Evolutionary conservation across 2,797 vertebrate genomes (phyloP).

Genomic region (Arrhamphus sclerolepis): DNA sequence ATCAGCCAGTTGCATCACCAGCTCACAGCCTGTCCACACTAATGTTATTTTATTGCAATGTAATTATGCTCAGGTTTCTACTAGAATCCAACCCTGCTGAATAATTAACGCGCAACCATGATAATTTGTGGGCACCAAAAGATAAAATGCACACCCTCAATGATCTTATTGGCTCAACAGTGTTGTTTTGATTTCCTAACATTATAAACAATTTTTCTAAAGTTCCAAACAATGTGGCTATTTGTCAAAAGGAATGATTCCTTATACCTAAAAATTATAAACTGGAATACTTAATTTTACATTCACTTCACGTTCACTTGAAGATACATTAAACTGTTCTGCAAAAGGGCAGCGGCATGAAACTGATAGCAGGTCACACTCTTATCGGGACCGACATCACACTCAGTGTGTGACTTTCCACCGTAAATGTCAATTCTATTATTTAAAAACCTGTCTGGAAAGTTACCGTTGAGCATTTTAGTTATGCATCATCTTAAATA

Average conservation of each 20-base stretch:
- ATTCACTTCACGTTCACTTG: constrained; percentile 61
- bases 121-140: constrained; percentile 80
- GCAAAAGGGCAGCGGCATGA: constrained; percentile 64
- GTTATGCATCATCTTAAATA: constrained; percentile 6
- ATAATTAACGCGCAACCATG: constrained; percentile 80
- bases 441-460: constrained; percentile 16
- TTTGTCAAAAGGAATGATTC: constrained; percentile 49
- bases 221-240: constrained; percentile 15
- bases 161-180: constrained; percentile 59
- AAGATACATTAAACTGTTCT: constrained; percentile 57
- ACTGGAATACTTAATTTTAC: constrained; percentile 61
- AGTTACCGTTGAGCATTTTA: not conserved
- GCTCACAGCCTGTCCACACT: constrained; percentile 83
- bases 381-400: constrained; percentile 38
- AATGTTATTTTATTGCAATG: constrained; percentile 89
- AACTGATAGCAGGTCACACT: constrained; percentile 50
- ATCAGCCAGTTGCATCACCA: constrained; percentile 81
- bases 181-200: constrained; percentile 52
- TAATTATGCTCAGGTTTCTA: constrained; percentile 88
- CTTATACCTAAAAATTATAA: constrained; percentile 58
- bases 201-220: constrained; percentile 34
- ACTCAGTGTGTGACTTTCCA: constrained; percentile 29
- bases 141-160: constrained; percentile 65
- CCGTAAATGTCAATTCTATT: constrained; percentile 19
- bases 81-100: constrained; percentile 76